Evolutionary conservation across 64 coral and sea anemone genomes (phyloP).

Genomic region (Hydrozoanthus tunicans): DNA sequence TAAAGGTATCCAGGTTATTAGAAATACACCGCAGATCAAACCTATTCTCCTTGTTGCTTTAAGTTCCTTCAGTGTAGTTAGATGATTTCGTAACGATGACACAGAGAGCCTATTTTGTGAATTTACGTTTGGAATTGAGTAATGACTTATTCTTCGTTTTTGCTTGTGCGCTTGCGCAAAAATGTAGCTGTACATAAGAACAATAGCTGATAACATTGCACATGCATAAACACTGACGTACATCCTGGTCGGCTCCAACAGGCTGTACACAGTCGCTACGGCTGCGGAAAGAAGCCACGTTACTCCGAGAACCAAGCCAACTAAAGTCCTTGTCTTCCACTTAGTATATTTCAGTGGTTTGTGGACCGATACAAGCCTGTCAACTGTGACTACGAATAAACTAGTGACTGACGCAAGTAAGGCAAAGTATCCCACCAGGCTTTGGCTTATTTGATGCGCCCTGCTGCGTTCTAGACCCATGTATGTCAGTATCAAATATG

Average conservation of each 20-base stretch:
- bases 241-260: not conserved
- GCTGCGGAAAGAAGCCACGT: conserved; percentile 35
- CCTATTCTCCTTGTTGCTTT: conserved; percentile 37
- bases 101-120: not conserved
- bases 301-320: conserved; percentile 7
- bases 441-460: not conserved
- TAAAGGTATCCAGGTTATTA: conserved; percentile 6
- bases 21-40: conserved; percentile 2
- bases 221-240: not conserved
- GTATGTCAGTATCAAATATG: not conserved
- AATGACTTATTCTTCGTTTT: not conserved
- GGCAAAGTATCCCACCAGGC: conserved; percentile 40
- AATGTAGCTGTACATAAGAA: conserved; percentile 37
- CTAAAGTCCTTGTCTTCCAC: conserved; percentile 20
- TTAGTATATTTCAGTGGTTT: conserved; percentile 51
- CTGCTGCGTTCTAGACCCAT: not conserved
- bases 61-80: conserved; percentile 27
- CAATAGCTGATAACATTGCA: not conserved
- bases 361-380: conserved; percentile 50
- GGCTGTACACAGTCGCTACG: not conserved
- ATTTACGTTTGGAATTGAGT: not conserved
- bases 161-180: conserved; percentile 16
- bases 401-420: conserved; percentile 57
- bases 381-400: conserved; percentile 60
- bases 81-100: conserved; percentile 4